Evolutionary conservation across 2,797 vertebrate species (phyloP), one percentile per base, ranked within the genome.

Genomic region (Darevskia nairensis): DNA sequence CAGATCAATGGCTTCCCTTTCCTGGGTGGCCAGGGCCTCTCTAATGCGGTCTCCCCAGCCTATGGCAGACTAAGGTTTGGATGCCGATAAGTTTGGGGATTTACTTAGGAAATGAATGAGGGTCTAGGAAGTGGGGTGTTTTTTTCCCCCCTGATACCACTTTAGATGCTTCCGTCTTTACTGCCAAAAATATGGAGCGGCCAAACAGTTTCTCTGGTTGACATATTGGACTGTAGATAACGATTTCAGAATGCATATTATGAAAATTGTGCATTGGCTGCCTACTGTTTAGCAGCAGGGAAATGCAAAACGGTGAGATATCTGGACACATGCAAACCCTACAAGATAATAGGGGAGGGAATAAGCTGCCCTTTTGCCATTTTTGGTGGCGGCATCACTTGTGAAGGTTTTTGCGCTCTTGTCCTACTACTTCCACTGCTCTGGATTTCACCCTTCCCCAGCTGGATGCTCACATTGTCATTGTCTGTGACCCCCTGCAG

Each of bases 401-500:
- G 15, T 39, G 27, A 46, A 50, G 9, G 9, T 21, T 68, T 64
- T 74, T 50, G n/a, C 11, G 25, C 71, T n/a, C 23, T 81, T 25
- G 29, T 46, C 10, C 71, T 81, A 23, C 41, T 76, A 23, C 55
- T 69, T 39, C 66, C 15, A 21, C 69, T 64, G 41, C 39, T 46
- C 74, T 59, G 74, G 4, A 50, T 66, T 39, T 1, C 25, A 82
- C 44, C 3, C 41, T 46, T 55, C 80, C 80, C 29, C 64, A 68
- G 64, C 29, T 66, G 0, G 0, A 0, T 84, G 68, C 29, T 39
- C 39, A 64, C 19, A 13, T 80, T 91, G 81, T 88, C 74, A 13
- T 80, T 91, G 81, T 88, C 74, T 91, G 68, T 88, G 90, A 79
- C 69, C 35, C 85, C 87, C 91, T 88, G 61, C 79, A 94, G 87